These are phyloP conservation scores for Macaria notata DNA, from an alignment of 2,888 invertebrate genomes.

Conservation along the genomic window DNA sequence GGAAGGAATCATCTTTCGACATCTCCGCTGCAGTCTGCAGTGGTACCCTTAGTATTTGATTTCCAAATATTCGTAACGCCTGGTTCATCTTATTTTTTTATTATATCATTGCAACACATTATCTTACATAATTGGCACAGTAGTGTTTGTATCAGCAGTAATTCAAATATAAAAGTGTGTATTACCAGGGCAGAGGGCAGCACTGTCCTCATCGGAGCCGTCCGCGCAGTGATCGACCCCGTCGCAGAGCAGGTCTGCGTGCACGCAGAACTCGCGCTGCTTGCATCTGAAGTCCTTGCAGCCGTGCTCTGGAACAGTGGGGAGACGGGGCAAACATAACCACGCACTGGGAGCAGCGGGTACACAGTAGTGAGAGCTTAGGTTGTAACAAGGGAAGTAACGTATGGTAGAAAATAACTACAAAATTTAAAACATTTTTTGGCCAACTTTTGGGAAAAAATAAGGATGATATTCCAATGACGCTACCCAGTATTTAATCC, in stretches of 20 bases:
- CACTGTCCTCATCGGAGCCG: constrained; percentile 94
- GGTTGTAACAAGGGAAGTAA: too few species aligned
- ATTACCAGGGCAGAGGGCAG: constrained; percentile 92
- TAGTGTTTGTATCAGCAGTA: not conserved
- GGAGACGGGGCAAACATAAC: constrained; percentile 39
- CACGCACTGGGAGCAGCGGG: constrained; percentile 13
- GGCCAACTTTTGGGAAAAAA: too few species aligned
- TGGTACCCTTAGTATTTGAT: too few species aligned
- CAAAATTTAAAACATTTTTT: too few species aligned
- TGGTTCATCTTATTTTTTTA: too few species aligned
- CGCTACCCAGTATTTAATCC: constrained; percentile 13
- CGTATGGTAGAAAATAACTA: too few species aligned
- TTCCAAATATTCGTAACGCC: too few species aligned
- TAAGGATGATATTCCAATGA: too few species aligned
- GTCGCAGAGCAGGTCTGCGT: constrained; percentile 95
- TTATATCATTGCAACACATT: too few species aligned
- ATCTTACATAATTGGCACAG: too few species aligned
- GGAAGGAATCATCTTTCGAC: not conserved
- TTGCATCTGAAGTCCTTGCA: constrained; percentile 95
- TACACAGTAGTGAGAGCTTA: too few species aligned
- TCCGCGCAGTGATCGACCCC: constrained; percentile 97
- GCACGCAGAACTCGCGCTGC: constrained; percentile 94
- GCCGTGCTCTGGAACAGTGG: constrained; percentile 87
- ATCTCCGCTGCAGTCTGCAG: not conserved
- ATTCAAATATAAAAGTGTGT: not conserved